phyloP scores from a whole-genome alignment of 35 echinoderm and acorn worm genomes.

The Apostichopus japonicus region DNA sequence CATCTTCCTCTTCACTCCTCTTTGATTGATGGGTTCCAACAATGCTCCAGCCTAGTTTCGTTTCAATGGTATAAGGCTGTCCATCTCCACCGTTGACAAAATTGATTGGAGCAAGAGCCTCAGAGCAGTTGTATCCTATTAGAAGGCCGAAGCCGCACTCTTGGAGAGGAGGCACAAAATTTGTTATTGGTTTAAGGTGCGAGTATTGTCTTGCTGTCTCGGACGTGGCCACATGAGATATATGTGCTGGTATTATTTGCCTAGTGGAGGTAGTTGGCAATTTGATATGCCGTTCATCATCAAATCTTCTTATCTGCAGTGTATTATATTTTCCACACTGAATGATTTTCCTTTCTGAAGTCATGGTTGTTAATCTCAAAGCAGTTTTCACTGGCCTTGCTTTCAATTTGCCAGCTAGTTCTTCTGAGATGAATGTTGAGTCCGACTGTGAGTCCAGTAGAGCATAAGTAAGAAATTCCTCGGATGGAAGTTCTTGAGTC shows the following conservation, averaged over 20 bases:
- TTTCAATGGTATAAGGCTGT: neutral
- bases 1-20: no score
- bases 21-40: no score
- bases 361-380: conserved; percentile 50
- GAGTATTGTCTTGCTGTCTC: conserved; percentile 52
- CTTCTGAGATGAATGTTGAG: no score
- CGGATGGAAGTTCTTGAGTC: neutral
- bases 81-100: conserved; percentile 6
- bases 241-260: conserved; percentile 58
- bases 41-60: no score
- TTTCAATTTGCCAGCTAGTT: no score
- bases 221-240: conserved; percentile 45
- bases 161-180: conserved; percentile 39
- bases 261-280: conserved; percentile 33
- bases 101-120: conserved; percentile 57
- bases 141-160: conserved; percentile 70
- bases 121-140: conserved; percentile 70
- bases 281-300: neutral
- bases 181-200: conserved; percentile 29
- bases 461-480: conserved; percentile 35
- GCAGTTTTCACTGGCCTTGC: conserved; percentile 45
- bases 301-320: conserved; percentile 49
- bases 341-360: neutral
- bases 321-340: conserved; percentile 5
- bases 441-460: no score